Evolutionary conservation across 1,140 invertebrate species (phyloP).

Genomic region (Asobara japonica): DNA sequence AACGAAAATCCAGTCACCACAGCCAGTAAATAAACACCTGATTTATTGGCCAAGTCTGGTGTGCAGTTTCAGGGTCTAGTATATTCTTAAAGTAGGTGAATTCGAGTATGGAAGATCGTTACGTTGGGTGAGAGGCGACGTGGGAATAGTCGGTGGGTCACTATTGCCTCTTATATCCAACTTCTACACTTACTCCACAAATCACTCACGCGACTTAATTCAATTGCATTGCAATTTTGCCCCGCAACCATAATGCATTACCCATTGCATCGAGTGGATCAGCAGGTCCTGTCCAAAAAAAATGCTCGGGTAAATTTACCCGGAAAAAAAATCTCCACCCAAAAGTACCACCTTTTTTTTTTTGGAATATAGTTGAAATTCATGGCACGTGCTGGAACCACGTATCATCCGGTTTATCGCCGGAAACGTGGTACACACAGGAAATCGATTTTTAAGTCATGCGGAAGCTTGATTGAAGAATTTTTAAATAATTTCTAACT

Average conservation of each 20-base stretch:
- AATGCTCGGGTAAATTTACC: not conserved
- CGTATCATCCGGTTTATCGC: constrained; percentile 4
- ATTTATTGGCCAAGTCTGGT: not conserved
- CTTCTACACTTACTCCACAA: constrained; percentile 26
- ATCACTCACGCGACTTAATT: constrained; percentile 31
- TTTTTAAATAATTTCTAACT: not conserved
- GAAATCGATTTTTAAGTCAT: constrained; percentile 8
- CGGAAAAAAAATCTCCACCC: not conserved
- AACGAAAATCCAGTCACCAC: too few relatives aligned
- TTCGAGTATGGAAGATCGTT: constrained; percentile 37
- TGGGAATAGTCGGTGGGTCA: constrained; percentile 37
- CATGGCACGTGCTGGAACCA: not conserved
- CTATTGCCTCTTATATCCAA: constrained; percentile 18
- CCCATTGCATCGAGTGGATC: not conserved
- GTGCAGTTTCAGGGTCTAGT: constrained; percentile 1
- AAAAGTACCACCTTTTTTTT: not conserved
- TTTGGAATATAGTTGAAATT: not conserved
- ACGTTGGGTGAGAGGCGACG: constrained; percentile 18
- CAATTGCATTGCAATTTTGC: constrained; percentile 35
- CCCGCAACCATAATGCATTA: not conserved
- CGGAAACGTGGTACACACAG: constrained; percentile 11
- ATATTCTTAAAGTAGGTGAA: constrained; percentile 50
- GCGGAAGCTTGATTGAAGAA: constrained; percentile 6
- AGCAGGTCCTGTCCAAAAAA: not conserved
- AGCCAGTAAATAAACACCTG: constrained; percentile 11